A percentile compares a stretch with the other conserved stretches of the same genome.
Evolutionary conservation across 2,113 vertebrate species (phyloP).

Genomic region (Nicator chloris): DNA sequence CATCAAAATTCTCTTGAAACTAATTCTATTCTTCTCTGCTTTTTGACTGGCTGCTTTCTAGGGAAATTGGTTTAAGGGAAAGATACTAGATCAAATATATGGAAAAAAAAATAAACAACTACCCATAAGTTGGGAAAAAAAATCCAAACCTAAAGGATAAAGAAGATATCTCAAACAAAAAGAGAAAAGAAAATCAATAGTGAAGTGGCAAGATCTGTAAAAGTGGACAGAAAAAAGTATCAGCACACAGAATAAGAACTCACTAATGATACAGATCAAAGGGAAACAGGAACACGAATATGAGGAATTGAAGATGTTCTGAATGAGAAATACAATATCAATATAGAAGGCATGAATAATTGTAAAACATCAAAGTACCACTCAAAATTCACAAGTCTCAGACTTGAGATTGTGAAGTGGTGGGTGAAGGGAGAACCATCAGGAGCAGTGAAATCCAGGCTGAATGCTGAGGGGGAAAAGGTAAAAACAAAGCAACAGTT

Average conservation of each 20-base stretch:
- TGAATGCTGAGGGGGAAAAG: not conserved
- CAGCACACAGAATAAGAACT: not conserved
- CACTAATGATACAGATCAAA: conserved; percentile 29
- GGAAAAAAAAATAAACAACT: not conserved
- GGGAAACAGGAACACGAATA: not conserved
- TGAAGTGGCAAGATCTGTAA: not conserved
- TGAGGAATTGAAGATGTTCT: not conserved
- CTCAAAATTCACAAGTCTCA: not conserved
- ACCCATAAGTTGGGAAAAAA: not conserved
- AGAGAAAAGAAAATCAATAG: not conserved
- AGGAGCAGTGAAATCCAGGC: not conserved
- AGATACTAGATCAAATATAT: not conserved
- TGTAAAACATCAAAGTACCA: not conserved
- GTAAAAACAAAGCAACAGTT: not conserved
- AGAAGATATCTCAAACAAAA: not conserved
- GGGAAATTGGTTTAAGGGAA: not conserved
- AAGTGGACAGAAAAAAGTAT: not conserved
- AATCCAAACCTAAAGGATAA: not conserved
- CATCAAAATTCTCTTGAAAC: not conserved
- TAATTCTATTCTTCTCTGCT: not conserved
- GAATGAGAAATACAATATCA: conserved; percentile 23
- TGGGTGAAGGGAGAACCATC: not conserved
- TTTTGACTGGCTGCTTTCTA: not conserved
- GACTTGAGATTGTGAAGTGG: not conserved
- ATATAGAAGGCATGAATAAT: not conserved